These are phyloP conservation scores for Paraescarpia echinospica DNA, from an alignment of 1,140 invertebrate species.

Conservation along the genomic window DNA sequence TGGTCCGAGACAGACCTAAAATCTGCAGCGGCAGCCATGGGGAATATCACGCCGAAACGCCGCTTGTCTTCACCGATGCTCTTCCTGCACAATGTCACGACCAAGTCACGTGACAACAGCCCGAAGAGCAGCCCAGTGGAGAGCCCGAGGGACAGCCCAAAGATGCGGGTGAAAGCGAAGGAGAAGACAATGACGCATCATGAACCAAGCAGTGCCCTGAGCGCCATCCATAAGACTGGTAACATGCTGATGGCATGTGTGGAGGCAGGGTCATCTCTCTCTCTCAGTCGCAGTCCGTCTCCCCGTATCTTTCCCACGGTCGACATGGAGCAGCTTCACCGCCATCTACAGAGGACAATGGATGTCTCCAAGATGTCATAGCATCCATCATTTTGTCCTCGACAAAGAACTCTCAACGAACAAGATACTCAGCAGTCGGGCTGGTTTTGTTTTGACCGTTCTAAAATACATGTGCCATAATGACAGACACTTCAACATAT, in stretches of 20 bases:
- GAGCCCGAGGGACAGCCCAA: conserved; percentile 1
- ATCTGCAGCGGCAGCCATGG: not conserved
- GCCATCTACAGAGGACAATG: not conserved
- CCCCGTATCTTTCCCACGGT: not conserved
- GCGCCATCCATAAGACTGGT: conserved; percentile 8
- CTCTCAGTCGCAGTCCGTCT: not conserved
- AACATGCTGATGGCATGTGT: conserved; percentile 12
- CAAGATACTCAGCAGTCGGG: not conserved
- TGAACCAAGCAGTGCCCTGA: not conserved
- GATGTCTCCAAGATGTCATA: not conserved
- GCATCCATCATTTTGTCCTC: not conserved
- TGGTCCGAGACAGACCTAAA: conserved; percentile 15
- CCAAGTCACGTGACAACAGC: not conserved
- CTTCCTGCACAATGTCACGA: conserved; percentile 7
- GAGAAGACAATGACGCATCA: not conserved
- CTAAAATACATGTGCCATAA: not conserved
- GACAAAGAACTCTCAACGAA: not conserved
- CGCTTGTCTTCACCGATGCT: not conserved
- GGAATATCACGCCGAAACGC: not conserved
- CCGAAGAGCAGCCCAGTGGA: conserved; percentile 1
- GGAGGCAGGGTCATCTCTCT: not conserved
- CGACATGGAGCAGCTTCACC: not conserved
- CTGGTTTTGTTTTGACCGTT: not conserved
- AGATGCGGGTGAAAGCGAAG: conserved; percentile 5
- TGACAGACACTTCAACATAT: not conserved